Evolutionary conservation across 2,113 vertebrate species (phyloP).

Genomic region (Syngnathus floridae): DNA sequence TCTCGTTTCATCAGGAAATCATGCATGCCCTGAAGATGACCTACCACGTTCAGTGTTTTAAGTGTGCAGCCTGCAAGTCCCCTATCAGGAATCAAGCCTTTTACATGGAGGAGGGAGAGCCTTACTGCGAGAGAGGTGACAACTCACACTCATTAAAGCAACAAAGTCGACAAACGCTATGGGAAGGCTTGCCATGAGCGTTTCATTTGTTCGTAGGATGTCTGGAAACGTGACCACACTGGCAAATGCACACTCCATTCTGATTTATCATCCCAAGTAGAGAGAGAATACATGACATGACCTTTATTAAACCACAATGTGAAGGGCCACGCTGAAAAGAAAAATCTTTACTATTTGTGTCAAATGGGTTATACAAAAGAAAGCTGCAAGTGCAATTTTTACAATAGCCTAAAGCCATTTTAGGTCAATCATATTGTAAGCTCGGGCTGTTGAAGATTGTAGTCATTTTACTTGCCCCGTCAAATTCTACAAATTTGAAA

Average conservation of each 20-base stretch:
- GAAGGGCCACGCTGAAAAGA: neutral
- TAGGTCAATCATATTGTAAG: too few relatives aligned
- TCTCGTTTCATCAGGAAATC: slow-evolving; percentile 77
- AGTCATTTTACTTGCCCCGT: too few relatives aligned
- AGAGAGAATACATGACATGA: neutral
- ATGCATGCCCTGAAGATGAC: slow-evolving; percentile 99
- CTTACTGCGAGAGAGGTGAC: slow-evolving; percentile 93
- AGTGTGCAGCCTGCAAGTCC: slow-evolving; percentile 87
- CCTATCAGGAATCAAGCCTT: slow-evolving; percentile 95
- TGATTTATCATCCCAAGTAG: neutral
- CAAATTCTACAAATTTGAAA: too few relatives aligned
- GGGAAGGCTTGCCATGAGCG: neutral
- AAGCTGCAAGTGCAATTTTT: slow-evolving; percentile 3
- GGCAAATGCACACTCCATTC: neutral
- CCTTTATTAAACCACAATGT: neutral
- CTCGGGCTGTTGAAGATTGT: too few relatives aligned
- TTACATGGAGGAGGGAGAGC: slow-evolving; percentile 97
- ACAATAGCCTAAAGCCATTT: too few relatives aligned
- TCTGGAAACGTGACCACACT: neutral
- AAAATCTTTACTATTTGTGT: neutral
- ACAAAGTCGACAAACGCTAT: neutral
- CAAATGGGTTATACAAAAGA: neutral
- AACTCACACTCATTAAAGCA: neutral
- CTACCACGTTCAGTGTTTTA: slow-evolving; percentile 94
- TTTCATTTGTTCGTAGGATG: neutral